Conservation (phyloP, 2,888 invertebrate genomes). For the Hirtodrosophila cameraria region DNA sequence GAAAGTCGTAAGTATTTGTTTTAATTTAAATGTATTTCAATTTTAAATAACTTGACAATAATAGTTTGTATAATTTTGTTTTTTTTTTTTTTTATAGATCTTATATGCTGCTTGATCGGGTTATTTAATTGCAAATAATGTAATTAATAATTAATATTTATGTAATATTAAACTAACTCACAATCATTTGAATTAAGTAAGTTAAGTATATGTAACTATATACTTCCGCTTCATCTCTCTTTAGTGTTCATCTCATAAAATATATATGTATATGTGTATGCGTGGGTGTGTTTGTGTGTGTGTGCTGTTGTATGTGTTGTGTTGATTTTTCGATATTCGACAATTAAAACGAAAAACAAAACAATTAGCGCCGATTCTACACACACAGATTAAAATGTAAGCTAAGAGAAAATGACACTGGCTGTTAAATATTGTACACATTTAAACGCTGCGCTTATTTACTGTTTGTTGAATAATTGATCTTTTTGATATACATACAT, state of each 20-base stretch:
- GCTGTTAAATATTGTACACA: conserved; percentile 64
- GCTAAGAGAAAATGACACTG: conserved; percentile 58
- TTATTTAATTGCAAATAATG: conserved; percentile 78
- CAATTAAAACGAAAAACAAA: conserved; percentile 42
- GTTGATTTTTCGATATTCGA: conserved; percentile 45
- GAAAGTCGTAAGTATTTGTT: neutral
- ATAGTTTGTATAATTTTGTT: conserved; percentile 46
- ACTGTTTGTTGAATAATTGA: conserved; percentile 33
- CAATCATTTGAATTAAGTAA: conserved; percentile 79
- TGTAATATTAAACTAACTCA: conserved; percentile 78
- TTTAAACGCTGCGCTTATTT: conserved; percentile 29
- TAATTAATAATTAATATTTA: conserved; percentile 76
- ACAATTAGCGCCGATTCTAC: conserved; percentile 44
- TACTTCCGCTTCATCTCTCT: conserved; percentile 30
- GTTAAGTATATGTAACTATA: conserved; percentile 48
- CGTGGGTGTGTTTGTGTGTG: conserved; percentile 12
- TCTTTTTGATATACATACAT: conserved; percentile 52
- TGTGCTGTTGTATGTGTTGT: conserved; percentile 13
- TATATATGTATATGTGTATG: conserved; percentile 31
- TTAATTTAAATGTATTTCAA: conserved; percentile 62
- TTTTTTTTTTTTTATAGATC: conserved; percentile 54
- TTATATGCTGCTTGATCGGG: conserved; percentile 72
- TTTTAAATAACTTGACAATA: conserved; percentile 80
- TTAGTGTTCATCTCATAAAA: conserved; percentile 27
- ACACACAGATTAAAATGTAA: conserved; percentile 50